Conservation (phyloP, 2,113 vertebrate genomes). For the Lampris megalopsis region DNA sequence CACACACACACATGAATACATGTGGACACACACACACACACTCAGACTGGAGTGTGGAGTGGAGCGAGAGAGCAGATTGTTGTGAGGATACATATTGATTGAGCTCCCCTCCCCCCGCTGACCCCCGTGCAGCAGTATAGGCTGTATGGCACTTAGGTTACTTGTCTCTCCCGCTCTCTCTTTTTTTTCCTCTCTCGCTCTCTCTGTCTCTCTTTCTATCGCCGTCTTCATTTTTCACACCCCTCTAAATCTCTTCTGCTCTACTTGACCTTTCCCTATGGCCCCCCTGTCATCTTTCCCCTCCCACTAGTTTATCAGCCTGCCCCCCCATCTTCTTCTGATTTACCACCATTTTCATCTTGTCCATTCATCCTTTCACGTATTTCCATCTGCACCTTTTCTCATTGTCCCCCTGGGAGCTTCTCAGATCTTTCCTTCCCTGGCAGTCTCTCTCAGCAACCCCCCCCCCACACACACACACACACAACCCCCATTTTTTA, state of each 20-base stretch:
- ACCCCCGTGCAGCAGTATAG: conserved; percentile 46
- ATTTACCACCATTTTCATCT: neutral
- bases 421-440: no score
- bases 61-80: conserved; percentile 30
- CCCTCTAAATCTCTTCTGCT: conserved; percentile 54
- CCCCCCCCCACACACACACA: neutral
- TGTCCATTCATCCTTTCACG: conserved; percentile 23
- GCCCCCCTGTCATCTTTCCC: conserved; percentile 19
- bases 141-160: conserved; percentile 48
- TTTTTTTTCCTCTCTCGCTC: neutral
- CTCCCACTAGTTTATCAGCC: conserved; percentile 26
- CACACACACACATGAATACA: neutral
- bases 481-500: neutral
- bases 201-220: neutral
- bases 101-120: conserved; percentile 24
- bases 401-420: neutral
- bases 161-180: conserved; percentile 56
- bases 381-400: conserved; percentile 30
- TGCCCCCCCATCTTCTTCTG: conserved; percentile 17
- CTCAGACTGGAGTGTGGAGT: neutral
- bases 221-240: conserved; percentile 6
- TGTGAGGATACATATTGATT: conserved; percentile 66
- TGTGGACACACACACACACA: neutral
- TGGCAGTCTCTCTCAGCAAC: conserved; percentile 2
- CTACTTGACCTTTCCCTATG: conserved; percentile 26